phyloP scores from a whole-genome alignment of 2,113 vertebrate species.

The Tetrax tetrax region DNA sequence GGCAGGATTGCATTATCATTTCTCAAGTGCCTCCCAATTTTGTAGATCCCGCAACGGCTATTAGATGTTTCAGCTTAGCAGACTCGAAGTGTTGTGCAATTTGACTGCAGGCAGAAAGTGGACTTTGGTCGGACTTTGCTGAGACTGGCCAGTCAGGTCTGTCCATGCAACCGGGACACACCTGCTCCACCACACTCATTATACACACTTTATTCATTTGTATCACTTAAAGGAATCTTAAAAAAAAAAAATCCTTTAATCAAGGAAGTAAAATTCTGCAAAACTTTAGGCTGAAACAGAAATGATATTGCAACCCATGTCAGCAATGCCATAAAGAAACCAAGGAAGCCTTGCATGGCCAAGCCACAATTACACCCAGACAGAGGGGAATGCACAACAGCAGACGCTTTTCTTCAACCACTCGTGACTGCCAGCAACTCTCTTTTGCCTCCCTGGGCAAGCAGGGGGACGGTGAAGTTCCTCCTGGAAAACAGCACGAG shows the following conservation, averaged over 20 bases:
- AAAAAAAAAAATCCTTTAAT: neutral
- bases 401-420: neutral
- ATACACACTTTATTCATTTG: neutral
- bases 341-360: neutral
- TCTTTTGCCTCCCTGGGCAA: neutral
- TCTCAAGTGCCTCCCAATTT: neutral
- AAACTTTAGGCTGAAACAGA: neutral
- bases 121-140: neutral
- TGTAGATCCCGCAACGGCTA: neutral
- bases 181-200: neutral
- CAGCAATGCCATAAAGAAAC: neutral
- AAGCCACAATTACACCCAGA: neutral
- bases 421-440: neutral
- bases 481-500: neutral
- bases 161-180: accelerated
- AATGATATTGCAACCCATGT: neutral
- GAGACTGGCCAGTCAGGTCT: neutral
- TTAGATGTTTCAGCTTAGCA: neutral
- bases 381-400: neutral
- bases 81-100: neutral
- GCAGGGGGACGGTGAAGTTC: neutral
- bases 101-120: neutral
- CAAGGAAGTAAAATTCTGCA: neutral
- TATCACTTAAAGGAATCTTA: neutral
- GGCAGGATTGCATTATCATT: neutral